phyloP scores from a whole-genome alignment of 2,888 invertebrate genomes.

The Rhimphoctona megacephalus region DNA sequence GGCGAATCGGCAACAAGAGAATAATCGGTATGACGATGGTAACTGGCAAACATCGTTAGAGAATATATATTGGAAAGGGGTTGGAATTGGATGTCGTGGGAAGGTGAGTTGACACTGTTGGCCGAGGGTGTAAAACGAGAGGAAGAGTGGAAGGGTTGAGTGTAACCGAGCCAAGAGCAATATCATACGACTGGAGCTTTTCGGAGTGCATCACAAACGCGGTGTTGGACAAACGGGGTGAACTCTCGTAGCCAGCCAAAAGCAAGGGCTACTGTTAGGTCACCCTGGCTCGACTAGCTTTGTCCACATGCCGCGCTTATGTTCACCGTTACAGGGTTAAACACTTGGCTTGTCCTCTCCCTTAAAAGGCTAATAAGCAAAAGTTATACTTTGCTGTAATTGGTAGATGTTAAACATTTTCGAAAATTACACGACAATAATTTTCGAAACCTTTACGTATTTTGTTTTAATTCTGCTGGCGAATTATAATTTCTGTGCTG shows the following conservation, averaged over 20 bases:
- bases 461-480: background rate
- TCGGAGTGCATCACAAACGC: slow-evolving; percentile 65
- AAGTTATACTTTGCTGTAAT: background rate
- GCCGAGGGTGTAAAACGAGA: slow-evolving; percentile 15
- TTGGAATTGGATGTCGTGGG: slow-evolving; percentile 19
- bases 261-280: slow-evolving; percentile 36
- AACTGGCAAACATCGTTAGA: slow-evolving; percentile 58
- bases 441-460: background rate
- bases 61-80: slow-evolving; percentile 23
- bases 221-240: slow-evolving; percentile 41
- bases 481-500: background rate
- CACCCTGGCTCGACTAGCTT: slow-evolving; percentile 20
- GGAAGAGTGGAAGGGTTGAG: slow-evolving; percentile 27
- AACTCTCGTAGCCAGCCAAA: slow-evolving; percentile 45
- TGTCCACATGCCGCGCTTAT: slow-evolving; percentile 57
- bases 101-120: slow-evolving; percentile 42
- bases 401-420: background rate
- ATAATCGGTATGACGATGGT: slow-evolving; percentile 53
- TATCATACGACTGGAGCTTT: slow-evolving; percentile 63
- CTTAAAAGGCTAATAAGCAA: slow-evolving; percentile 10
- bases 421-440: background rate
- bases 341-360: slow-evolving; percentile 31
- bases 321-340: slow-evolving; percentile 43
- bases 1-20: slow-evolving; percentile 59
- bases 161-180: slow-evolving; percentile 66